Evolutionary conservation across 2,113 vertebrate genomes (phyloP).

Genomic region (Excalfactoria chinensis): DNA sequence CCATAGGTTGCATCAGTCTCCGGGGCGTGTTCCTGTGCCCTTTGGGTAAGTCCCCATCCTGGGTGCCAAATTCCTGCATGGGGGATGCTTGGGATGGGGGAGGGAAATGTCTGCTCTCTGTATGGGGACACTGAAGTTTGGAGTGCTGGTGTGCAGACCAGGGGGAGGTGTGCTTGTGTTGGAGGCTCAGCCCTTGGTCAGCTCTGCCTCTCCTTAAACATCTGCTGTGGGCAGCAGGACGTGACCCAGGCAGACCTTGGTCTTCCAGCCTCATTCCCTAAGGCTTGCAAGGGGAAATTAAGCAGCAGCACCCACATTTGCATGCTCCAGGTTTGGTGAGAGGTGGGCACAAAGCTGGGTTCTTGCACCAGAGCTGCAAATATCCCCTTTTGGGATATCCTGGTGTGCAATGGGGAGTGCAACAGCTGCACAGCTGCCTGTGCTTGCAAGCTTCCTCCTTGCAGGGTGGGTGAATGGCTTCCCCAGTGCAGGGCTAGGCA

Average conservation of each 20-base stretch:
- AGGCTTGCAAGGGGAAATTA: background rate
- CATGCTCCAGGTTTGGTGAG: background rate
- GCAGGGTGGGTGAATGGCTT: background rate
- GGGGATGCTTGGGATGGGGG: background rate
- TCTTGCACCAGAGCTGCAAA: rapidly evolving
- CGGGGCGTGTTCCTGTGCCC: background rate
- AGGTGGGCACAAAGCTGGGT: background rate
- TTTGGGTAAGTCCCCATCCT: background rate
- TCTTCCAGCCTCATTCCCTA: rapidly evolving
- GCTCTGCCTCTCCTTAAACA: background rate
- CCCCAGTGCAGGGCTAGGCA: background rate
- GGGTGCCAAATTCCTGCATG: background rate
- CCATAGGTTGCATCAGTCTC: background rate
- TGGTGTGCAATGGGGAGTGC: background rate
- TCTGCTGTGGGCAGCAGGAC: background rate
- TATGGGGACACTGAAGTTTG: background rate
- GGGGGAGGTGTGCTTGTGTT: background rate
- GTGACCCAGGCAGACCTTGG: rapidly evolving
- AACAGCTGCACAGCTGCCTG: background rate
- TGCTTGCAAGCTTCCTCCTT: background rate
- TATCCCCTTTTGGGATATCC: background rate
- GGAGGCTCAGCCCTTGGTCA: background rate
- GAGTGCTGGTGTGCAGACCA: background rate
- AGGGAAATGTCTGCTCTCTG: background rate
- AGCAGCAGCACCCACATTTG: background rate